These are phyloP conservation scores for Clanis bilineata DNA, from an alignment of 2,888 invertebrate species.

Conservation along the genomic window DNA sequence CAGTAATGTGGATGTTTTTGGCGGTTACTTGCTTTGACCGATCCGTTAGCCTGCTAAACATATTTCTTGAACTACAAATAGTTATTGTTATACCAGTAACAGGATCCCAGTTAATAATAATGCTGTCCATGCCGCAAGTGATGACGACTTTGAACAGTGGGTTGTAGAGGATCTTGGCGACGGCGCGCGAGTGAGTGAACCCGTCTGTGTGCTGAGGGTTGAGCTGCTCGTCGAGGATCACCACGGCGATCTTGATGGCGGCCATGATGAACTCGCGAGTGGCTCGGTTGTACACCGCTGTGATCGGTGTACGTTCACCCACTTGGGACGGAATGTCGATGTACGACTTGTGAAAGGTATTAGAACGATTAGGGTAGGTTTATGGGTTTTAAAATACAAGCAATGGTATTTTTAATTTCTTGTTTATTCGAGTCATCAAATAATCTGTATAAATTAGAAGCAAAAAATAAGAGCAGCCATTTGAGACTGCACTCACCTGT, in stretches of 20 bases:
- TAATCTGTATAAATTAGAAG: no score
- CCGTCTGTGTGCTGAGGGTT: constrained; percentile 88
- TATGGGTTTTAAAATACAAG: neutral
- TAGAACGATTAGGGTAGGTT: neutral
- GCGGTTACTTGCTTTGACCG: no score
- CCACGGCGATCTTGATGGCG: constrained; percentile 83
- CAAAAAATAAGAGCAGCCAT: neutral
- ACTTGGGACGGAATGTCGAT: constrained; percentile 84
- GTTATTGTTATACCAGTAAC: constrained; percentile 77
- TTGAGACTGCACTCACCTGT: constrained; percentile 70
- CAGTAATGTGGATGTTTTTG: no score
- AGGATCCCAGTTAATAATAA: constrained; percentile 92
- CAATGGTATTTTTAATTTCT: neutral
- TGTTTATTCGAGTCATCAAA: no score
- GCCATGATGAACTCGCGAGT: constrained; percentile 86
- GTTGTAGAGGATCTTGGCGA: constrained; percentile 89
- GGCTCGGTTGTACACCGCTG: constrained; percentile 84
- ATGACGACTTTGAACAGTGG: constrained; percentile 88
- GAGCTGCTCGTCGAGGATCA: constrained; percentile 85
- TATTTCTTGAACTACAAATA: neutral
- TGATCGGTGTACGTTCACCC: constrained; percentile 82
- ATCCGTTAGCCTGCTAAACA: neutral
- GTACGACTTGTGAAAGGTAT: constrained; percentile 77
- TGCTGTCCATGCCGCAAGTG: constrained; percentile 90
- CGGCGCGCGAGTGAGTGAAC: constrained; percentile 85